Base-by-base conservation (phyloP, 1,140 invertebrate genomes). In the Belonocnema kinseyi region DNA sequence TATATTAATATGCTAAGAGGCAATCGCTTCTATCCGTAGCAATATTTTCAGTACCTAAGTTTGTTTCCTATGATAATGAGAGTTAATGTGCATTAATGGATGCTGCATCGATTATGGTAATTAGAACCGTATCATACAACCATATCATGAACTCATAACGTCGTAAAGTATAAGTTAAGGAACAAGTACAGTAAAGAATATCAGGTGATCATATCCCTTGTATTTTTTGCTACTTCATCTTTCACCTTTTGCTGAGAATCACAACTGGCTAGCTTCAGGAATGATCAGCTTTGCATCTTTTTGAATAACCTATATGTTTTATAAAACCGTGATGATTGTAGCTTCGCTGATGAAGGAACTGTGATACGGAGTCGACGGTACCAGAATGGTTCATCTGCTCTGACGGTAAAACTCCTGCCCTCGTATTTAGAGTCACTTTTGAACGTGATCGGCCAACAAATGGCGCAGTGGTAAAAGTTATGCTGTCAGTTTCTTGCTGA, bases 381-480 rank as follows among this genome's bases (percentile, higher is more conserved):
- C 8, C 53, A 7, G 53, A 54, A 17, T 17, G 7, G 53, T 17
- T 54, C 7, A 54, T 54, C 6, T 54, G 53, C 17, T 54, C n/a
- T n/a, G 53, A 17, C 53, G 10, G 53, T 19, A 54, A 54, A 54
- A 54, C 16, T 19, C 8, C 17, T 54, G 53, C n/a, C 5, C 53
- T 54, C 53, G 16, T 16, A 17, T 54, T 54, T 8, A 54, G 53
- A 13, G 53, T 54, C 14, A 17, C 7, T 54, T 54, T 58, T 58
- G 54, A 58, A 58, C 54, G 54, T 58, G 54, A 58, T 58, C 54
- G 21, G 54, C 0, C 54, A 58, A 58, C 54, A 58, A 58, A 58
- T 58, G 56, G 56, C 53, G 53, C 53, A 54, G n/a, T 46, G 76
- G 61, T 70, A 71, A 80, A 71, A 77, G 74, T 75, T 50, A 54